These are phyloP conservation scores for Stictocephala bisonia DNA, from an alignment of 2,888 invertebrate genomes.

Conservation along the genomic window DNA sequence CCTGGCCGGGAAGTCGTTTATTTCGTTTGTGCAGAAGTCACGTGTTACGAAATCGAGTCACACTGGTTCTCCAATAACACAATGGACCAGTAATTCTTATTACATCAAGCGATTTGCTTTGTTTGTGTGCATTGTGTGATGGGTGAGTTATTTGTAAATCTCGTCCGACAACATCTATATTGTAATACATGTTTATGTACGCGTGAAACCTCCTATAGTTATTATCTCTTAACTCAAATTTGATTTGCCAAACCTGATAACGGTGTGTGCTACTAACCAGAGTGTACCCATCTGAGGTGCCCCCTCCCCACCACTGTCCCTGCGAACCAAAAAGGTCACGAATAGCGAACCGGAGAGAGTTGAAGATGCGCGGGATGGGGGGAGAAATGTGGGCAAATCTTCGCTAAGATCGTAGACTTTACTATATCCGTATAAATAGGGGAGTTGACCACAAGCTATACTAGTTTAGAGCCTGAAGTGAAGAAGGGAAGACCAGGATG, in stretches of 20 bases:
- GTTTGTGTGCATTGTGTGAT: too few species aligned
- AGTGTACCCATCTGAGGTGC: not conserved
- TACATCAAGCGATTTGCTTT: too few species aligned
- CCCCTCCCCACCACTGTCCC: constrained; percentile 15
- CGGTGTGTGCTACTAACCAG: constrained; percentile 39
- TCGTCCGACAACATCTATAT: too few species aligned
- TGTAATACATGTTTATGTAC: too few species aligned
- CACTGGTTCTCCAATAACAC: too few species aligned
- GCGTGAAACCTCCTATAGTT: too few species aligned
- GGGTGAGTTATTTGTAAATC: too few species aligned
- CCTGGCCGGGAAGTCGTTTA: too few species aligned
- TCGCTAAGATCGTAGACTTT: constrained; percentile 42
- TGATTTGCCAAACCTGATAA: constrained; percentile 16
- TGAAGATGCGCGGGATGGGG: constrained; percentile 14
- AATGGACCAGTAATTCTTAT: too few species aligned
- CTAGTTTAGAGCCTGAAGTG: not conserved
- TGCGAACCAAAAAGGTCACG: constrained; percentile 42
- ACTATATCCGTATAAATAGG: constrained; percentile 48
- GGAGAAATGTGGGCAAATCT: constrained; percentile 43
- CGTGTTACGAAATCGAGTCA: too few species aligned
- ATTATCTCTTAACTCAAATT: constrained; percentile 1
- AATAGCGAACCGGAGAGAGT: constrained; percentile 39
- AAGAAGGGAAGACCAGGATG: not conserved
- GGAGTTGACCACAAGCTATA: constrained; percentile 15
- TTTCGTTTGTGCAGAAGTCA: too few species aligned